Conservation (phyloP, 2,113 vertebrate species). For the Lipotes vexillifer region DNA sequence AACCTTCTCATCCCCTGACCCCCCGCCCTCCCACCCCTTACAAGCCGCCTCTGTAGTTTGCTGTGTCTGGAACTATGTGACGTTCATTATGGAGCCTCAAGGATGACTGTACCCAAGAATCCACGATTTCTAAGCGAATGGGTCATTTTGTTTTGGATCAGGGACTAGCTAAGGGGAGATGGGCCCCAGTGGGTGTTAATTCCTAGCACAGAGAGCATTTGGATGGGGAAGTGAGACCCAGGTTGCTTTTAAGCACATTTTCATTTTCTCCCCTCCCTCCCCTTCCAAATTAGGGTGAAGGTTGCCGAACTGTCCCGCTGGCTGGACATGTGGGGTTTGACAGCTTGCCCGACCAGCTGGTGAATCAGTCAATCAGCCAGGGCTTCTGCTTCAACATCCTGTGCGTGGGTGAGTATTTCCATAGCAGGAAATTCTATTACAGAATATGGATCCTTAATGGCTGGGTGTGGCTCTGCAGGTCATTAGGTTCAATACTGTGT, state of each 20-base stretch:
- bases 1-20: neutral
- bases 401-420: conserved; percentile 96
- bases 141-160: neutral
- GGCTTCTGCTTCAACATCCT: conserved; percentile 99
- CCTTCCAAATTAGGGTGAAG: conserved; percentile 87
- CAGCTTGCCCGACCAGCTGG: conserved; percentile 99
- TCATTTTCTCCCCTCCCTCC: conserved; percentile 34
- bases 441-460: conserved; percentile 72
- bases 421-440: conserved; percentile 76
- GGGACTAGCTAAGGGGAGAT: neutral
- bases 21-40: accelerated
- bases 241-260: conserved; percentile 18
- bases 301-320: conserved; percentile 91
- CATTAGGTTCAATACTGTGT: conserved; percentile 67
- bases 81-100: neutral
- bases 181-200: neutral
- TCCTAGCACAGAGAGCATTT: neutral
- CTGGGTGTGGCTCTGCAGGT: conserved; percentile 70
- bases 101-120: neutral
- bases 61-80: neutral
- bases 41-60: neutral
- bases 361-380: conserved; percentile 98
- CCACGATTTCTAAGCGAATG: neutral
- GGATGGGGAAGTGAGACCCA: neutral
- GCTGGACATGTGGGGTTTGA: conserved; percentile 98